phyloP scores from a whole-genome alignment of 2,113 vertebrate species.

The Pionites leucogaster region DNA sequence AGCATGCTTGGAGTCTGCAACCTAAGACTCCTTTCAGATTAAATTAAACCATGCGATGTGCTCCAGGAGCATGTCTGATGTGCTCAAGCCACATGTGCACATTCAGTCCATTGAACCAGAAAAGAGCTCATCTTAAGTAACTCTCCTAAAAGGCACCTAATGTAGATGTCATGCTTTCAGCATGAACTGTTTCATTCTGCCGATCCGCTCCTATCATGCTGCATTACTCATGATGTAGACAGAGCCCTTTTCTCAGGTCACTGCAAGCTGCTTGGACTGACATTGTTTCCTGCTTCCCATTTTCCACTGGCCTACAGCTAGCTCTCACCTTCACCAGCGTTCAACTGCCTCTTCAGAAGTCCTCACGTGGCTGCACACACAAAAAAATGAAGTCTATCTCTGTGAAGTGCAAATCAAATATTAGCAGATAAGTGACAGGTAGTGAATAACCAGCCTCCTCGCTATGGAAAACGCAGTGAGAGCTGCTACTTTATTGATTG shows the following conservation, averaged over 20 bases:
- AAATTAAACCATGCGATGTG: neutral
- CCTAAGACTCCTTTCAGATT: neutral
- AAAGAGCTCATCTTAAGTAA: neutral
- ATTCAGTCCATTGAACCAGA: neutral
- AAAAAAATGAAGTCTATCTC: neutral
- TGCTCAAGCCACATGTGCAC: rapidly evolving
- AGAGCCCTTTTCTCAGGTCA: neutral
- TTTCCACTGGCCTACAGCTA: neutral
- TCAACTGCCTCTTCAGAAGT: neutral
- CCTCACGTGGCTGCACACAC: neutral
- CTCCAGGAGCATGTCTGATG: neutral
- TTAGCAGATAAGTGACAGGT: neutral
- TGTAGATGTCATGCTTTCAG: neutral
- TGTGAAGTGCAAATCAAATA: neutral
- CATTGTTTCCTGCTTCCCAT: neutral
- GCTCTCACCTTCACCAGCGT: neutral
- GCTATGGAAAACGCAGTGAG: neutral
- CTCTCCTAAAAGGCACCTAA: neutral
- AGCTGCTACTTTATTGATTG: neutral
- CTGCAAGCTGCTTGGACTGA: neutral
- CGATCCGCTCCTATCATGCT: neutral
- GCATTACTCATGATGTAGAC: neutral
- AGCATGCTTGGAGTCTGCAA: neutral
- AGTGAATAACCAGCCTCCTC: neutral
- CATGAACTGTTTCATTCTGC: neutral